A percentile compares a stretch with the other conserved stretches of the same genome.
phyloP scores from a whole-genome alignment of 2,113 vertebrate species.

The Pyxicephalus adspersus region DNA sequence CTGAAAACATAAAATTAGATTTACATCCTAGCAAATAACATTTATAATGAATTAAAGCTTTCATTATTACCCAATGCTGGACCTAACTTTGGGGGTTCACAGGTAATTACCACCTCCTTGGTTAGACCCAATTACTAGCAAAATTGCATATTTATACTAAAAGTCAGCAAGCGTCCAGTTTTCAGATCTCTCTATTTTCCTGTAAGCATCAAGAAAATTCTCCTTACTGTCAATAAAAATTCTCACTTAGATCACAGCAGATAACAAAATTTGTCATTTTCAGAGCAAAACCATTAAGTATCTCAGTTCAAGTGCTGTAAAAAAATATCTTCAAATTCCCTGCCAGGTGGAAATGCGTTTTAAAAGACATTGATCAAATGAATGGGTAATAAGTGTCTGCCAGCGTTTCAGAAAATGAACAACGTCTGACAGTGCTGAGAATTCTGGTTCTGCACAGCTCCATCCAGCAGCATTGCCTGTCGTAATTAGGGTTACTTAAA shows the following conservation, averaged over 20 bases:
- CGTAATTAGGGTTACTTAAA: constrained; percentile 16
- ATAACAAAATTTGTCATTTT: constrained; percentile 25
- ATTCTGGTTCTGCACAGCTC: background rate
- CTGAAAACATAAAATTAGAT: too few relatives aligned
- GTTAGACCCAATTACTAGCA: too few relatives aligned
- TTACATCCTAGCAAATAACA: too few relatives aligned
- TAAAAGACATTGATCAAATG: constrained; percentile 46
- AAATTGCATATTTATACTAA: too few relatives aligned
- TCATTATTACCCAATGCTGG: too few relatives aligned
- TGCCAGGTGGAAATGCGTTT: constrained; percentile 37
- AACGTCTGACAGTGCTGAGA: background rate
- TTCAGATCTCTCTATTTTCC: background rate
- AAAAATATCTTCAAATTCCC: constrained; percentile 30
- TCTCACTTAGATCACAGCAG: constrained; percentile 16
- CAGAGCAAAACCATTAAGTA: constrained; percentile 17
- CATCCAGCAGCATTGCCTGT: background rate
- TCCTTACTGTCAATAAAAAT: constrained; percentile 2
- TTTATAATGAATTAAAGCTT: too few relatives aligned
- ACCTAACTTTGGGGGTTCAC: too few relatives aligned
- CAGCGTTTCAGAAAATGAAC: constrained; percentile 30
- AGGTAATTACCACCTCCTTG: too few relatives aligned
- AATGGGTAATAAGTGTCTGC: constrained; percentile 44
- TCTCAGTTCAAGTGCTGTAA: constrained; percentile 30
- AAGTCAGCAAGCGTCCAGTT: too few relatives aligned
- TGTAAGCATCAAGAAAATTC: background rate